A percentile compares a stretch with the other conserved stretches of the same genome.
Conservation (phyloP, 2,113 vertebrate species). For the Chloropsis hardwickii region DNA sequence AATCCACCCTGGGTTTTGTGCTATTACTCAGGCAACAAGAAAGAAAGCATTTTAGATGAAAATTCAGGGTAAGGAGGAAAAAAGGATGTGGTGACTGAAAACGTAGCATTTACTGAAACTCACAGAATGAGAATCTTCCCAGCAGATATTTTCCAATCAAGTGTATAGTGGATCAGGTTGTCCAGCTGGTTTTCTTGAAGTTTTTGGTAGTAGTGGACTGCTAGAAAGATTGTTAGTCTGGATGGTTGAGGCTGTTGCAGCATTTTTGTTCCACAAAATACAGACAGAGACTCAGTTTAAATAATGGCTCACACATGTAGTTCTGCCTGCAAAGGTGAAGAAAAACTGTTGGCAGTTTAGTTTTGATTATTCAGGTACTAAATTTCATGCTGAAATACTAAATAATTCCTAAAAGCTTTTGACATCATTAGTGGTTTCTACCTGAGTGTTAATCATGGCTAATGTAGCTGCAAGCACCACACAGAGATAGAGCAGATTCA, state of each 20-base stretch:
- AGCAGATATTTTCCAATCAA: background rate
- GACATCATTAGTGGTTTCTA: background rate
- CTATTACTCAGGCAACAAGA: background rate
- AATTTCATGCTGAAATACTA: background rate
- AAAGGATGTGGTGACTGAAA: background rate
- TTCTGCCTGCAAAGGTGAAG: background rate
- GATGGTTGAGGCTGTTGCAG: background rate
- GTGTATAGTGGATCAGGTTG: background rate
- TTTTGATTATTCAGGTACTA: background rate
- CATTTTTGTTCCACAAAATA: background rate
- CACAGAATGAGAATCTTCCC: background rate
- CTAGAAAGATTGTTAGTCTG: background rate
- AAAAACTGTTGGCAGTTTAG: background rate
- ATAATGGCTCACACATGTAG: background rate
- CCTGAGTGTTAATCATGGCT: background rate
- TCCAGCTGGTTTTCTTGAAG: background rate
- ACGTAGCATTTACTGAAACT: background rate
- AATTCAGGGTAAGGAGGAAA: background rate
- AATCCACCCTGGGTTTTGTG: background rate
- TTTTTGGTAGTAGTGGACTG: background rate
- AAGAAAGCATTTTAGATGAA: background rate
- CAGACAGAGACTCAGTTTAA: background rate
- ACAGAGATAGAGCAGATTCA: background rate
- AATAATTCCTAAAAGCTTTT: background rate
- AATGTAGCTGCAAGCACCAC: background rate